A percentile compares a stretch with the other conserved stretches of the same genome.
phyloP scores from a whole-genome alignment of 2,113 vertebrate species.

The Rattus norvegicus region DNA sequence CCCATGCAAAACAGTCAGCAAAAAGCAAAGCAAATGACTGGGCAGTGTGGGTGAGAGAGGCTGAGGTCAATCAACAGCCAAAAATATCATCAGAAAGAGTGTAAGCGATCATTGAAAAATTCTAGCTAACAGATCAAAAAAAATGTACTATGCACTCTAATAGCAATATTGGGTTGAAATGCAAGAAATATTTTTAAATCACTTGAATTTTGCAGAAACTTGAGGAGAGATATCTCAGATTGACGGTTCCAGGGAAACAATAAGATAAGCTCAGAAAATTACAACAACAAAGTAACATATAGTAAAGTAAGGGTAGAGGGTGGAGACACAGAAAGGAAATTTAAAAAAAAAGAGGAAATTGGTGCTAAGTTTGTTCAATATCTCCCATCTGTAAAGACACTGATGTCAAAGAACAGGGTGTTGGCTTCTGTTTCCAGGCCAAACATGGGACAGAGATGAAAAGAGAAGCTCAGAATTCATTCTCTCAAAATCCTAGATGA shows the following conservation, averaged over 20 bases:
- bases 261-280: background rate
- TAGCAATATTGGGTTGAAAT: background rate
- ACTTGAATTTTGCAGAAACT: background rate
- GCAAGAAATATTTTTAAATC: background rate
- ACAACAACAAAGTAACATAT: background rate
- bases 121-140: background rate
- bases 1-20: background rate
- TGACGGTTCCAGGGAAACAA: background rate
- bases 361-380: background rate
- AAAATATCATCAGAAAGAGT: background rate
- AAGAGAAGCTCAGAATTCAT: too few species aligned
- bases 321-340: too few species aligned
- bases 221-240: background rate
- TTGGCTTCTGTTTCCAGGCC: too few species aligned
- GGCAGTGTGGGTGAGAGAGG: background rate
- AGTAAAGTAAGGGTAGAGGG: background rate
- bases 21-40: background rate
- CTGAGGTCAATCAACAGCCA: background rate
- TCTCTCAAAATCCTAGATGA: too few species aligned
- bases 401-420: too few species aligned
- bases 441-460: too few species aligned
- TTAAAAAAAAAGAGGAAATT: accelerated
- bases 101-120: too few species aligned
- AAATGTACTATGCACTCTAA: background rate
- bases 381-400: background rate